Conservation (phyloP, 1,140 invertebrate species). For the Lasaia peninsularis region DNA sequence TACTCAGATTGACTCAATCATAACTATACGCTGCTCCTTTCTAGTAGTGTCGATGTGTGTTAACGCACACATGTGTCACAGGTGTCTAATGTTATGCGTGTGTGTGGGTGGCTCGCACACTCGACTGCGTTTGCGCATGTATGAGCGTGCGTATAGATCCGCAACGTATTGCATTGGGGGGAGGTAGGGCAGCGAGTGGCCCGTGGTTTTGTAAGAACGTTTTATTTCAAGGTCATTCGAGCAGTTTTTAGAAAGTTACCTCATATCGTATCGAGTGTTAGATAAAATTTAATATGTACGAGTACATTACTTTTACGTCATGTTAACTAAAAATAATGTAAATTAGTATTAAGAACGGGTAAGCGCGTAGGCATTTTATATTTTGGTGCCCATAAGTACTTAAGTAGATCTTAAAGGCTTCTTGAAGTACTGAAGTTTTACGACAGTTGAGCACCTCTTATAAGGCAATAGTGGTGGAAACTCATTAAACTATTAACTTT, state of each 20-base stretch:
- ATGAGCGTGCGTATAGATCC: slow-evolving; percentile 60
- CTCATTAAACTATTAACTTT: too few relatives aligned
- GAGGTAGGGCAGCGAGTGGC: slow-evolving; percentile 63
- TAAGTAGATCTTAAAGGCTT: too few relatives aligned
- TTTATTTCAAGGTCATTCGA: slow-evolving; percentile 77
- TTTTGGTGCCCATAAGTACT: too few relatives aligned
- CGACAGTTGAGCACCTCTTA: too few relatives aligned
- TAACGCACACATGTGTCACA: slow-evolving; percentile 38
- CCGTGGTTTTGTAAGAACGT: slow-evolving; percentile 75
- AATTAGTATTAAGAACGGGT: neutral
- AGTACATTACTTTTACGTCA: slow-evolving; percentile 10
- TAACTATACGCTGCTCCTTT: slow-evolving; percentile 68
- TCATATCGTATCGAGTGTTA: slow-evolving; percentile 38
- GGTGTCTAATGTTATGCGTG: slow-evolving; percentile 26
- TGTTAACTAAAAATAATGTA: neutral
- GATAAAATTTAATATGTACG: slow-evolving; percentile 30
- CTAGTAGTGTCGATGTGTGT: slow-evolving; percentile 40
- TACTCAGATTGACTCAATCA: slow-evolving; percentile 14
- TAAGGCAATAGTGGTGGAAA: too few relatives aligned
- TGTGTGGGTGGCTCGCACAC: slow-evolving; percentile 49
- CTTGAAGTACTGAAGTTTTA: too few relatives aligned
- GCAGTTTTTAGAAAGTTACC: slow-evolving; percentile 78
- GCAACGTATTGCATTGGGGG: slow-evolving; percentile 49
- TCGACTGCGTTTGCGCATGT: slow-evolving; percentile 31
- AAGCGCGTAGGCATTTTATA: neutral